phyloP scores from a whole-genome alignment of 2,888 invertebrate genomes.

The Luperina nickerlii region DNA sequence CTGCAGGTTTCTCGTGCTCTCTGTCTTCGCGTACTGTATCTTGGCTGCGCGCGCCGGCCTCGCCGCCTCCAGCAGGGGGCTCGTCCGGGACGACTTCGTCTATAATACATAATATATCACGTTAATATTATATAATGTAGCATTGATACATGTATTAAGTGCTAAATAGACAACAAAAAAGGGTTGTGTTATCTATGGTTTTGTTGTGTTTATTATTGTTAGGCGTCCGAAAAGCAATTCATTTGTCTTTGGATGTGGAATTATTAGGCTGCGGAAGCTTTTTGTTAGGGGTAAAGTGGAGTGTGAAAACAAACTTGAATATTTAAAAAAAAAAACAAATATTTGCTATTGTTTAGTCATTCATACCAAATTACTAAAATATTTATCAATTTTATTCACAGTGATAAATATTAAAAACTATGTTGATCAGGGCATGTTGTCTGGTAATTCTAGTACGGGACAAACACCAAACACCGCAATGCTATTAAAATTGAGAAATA shows the following conservation, averaged over 20 bases:
- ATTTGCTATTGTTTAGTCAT: neutral
- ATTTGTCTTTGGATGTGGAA: neutral
- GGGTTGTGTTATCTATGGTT: neutral
- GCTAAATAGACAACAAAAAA: neutral
- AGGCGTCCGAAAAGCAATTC: conserved; percentile 28
- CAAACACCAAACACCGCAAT: conserved; percentile 27
- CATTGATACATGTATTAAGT: no score
- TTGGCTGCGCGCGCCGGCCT: conserved; percentile 81
- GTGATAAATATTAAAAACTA: neutral
- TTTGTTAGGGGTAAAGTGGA: conserved; percentile 18
- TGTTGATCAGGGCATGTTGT: neutral
- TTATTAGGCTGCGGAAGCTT: conserved; percentile 35
- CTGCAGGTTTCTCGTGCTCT: conserved; percentile 92
- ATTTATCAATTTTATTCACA: neutral
- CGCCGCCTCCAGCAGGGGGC: conserved; percentile 84
- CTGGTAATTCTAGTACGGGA: conserved; percentile 4
- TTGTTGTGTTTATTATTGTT: conserved; percentile 11
- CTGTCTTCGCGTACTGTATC: conserved; percentile 89
- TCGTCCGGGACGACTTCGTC: conserved; percentile 82
- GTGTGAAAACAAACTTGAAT: neutral
- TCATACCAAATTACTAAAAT: neutral
- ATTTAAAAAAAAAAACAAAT: neutral
- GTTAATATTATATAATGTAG: neutral
- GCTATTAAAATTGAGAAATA: conserved; percentile 29
- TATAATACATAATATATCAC: conserved; percentile 57